These are phyloP conservation scores for Urocyon cinereoargenteus DNA, from an alignment of 2,797 vertebrate species.

Conservation along the genomic window DNA sequence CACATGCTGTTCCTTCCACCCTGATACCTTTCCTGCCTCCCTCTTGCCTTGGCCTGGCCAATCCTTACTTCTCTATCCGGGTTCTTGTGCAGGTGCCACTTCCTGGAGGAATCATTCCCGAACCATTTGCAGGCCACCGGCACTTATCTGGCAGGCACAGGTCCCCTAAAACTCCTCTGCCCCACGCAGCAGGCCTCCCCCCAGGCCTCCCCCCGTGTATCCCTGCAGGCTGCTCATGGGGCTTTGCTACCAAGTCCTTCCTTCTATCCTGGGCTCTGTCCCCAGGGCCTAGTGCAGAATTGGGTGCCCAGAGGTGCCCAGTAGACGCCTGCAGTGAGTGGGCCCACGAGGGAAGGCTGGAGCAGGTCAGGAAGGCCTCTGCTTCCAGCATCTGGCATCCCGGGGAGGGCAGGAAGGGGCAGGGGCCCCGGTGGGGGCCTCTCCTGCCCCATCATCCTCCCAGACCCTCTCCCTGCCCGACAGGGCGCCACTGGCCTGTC, in stretches of 20 bases:
- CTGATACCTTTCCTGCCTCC: not conserved
- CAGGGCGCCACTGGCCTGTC: constrained; percentile 82
- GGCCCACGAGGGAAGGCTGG: not conserved
- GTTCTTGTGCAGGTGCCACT: not conserved
- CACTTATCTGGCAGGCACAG: not conserved
- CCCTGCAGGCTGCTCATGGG: not conserved
- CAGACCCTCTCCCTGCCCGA: constrained; percentile 77
- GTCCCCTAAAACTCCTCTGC: not conserved
- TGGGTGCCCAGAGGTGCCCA: not conserved
- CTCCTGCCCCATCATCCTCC: not conserved
- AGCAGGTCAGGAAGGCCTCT: not conserved
- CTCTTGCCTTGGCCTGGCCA: not conserved
- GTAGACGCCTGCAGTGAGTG: not conserved
- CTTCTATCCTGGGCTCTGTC: not conserved
- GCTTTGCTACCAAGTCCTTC: not conserved
- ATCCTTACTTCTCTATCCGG: not conserved
- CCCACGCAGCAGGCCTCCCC: not conserved
- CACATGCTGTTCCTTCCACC: not conserved
- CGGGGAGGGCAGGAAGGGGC: not conserved
- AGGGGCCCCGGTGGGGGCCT: not conserved
- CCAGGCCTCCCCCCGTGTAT: fast-evolving
- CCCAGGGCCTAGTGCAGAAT: not conserved
- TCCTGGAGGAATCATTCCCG: not conserved
- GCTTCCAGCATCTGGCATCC: not conserved
- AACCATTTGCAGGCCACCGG: not conserved